These are phyloP conservation scores for Hemibagrus wyckioides DNA, from an alignment of 2,113 vertebrate genomes.

Conservation along the genomic window DNA sequence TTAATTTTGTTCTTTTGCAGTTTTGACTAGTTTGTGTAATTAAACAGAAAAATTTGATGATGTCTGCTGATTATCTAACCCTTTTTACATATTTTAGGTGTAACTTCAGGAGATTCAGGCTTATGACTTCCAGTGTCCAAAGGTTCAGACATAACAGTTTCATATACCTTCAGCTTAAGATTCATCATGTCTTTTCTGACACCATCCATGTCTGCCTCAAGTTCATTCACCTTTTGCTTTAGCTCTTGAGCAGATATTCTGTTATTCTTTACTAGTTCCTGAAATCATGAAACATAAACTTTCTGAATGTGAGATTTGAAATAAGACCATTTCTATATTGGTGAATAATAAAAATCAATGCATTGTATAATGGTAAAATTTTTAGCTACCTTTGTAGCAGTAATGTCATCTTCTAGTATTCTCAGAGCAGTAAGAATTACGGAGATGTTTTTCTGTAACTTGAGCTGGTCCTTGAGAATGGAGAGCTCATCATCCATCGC, in stretches of 20 bases:
- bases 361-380: background rate
- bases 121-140: background rate
- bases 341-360: background rate
- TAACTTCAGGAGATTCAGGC: background rate
- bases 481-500: constrained; percentile 66
- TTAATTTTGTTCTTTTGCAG: background rate
- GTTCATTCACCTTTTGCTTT: constrained; percentile 63
- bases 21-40: background rate
- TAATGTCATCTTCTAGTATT: constrained; percentile 68
- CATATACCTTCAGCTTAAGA: constrained; percentile 77
- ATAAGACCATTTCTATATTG: background rate
- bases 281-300: constrained; percentile 51
- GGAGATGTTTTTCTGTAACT: constrained; percentile 54
- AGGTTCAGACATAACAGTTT: background rate
- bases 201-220: constrained; percentile 71
- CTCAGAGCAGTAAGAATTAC: constrained; percentile 66
- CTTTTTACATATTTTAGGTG: background rate
- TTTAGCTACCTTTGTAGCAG: constrained; percentile 73
- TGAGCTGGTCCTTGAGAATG: constrained; percentile 71
- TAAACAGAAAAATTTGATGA: background rate
- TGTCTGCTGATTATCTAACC: background rate
- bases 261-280: constrained; percentile 71
- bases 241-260: constrained; percentile 65
- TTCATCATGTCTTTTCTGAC: constrained; percentile 69
- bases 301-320: background rate